phyloP scores from a whole-genome alignment of 2,888 invertebrate genomes.

The Hypsopygia costalis region DNA sequence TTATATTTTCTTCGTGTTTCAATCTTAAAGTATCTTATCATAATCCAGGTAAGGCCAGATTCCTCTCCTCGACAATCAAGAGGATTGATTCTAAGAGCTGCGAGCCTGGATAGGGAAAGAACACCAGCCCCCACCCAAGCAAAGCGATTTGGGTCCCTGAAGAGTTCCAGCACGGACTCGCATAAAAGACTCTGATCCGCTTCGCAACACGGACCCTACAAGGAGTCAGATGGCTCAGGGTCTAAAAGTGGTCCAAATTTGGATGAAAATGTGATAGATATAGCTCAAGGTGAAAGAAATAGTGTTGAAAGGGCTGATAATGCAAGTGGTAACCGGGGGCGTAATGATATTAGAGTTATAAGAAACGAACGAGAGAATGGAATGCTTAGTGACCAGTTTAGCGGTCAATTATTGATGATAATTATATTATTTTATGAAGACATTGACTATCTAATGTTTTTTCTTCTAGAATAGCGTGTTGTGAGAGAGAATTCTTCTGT shows the following conservation, averaged over 20 bases:
- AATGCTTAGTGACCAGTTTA: slow-evolving; percentile 35
- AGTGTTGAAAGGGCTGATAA: slow-evolving; percentile 11
- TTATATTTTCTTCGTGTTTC: too few species aligned
- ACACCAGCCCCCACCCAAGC: slow-evolving; percentile 41
- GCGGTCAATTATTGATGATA: slow-evolving; percentile 61
- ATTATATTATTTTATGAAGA: slow-evolving; percentile 52
- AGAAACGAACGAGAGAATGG: slow-evolving; percentile 52
- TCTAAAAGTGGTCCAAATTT: slow-evolving; percentile 7
- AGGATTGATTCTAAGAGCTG: slow-evolving; percentile 68
- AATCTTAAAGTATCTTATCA: too few species aligned
- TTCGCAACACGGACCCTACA: slow-evolving; percentile 39
- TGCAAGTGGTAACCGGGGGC: slow-evolving; percentile 16
- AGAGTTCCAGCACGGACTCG: slow-evolving; percentile 63
- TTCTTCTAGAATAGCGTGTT: slow-evolving; percentile 37
- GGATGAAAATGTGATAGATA: slow-evolving; percentile 12
- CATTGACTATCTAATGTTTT: slow-evolving; percentile 42
- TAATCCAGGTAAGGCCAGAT: slow-evolving; percentile 42
- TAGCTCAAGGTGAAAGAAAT: slow-evolving; percentile 13
- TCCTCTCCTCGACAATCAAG: slow-evolving; percentile 52
- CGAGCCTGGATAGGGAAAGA: slow-evolving; percentile 66
- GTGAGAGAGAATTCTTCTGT: slow-evolving; percentile 10
- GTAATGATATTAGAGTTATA: slow-evolving; percentile 40
- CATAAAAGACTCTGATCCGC: slow-evolving; percentile 76
- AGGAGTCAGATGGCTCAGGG: slow-evolving; percentile 27
- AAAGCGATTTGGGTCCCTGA: slow-evolving; percentile 59